These are phyloP conservation scores for Melanogrammus aeglefinus DNA, from an alignment of 2,797 vertebrate species.

Conservation along the genomic window DNA sequence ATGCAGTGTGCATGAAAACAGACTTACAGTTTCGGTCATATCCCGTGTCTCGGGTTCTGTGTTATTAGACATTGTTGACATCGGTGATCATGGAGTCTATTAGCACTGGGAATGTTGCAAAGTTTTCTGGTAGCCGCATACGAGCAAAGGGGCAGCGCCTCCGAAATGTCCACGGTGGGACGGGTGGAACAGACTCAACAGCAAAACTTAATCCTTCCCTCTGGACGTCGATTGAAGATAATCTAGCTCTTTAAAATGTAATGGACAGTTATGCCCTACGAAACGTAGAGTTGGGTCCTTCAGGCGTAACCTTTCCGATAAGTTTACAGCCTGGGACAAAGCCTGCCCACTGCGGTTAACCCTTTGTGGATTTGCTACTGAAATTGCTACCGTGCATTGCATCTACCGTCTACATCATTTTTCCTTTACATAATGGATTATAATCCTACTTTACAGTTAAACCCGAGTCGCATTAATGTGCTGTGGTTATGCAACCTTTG, in stretches of 20 bases:
- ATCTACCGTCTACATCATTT: not conserved
- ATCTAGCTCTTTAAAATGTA: not conserved
- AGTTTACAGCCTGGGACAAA: not conserved
- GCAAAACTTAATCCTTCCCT: too few species aligned
- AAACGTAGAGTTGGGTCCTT: not conserved
- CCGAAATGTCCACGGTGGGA: too few species aligned
- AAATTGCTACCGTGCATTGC: not conserved
- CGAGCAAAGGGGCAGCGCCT: not conserved
- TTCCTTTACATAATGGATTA: not conserved
- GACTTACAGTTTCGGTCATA: slow-evolving; percentile 62
- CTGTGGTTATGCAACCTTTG: not conserved
- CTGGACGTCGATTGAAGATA: not conserved
- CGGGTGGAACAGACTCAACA: not conserved
- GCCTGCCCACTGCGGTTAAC: not conserved
- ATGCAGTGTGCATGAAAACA: too few species aligned
- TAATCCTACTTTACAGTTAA: not conserved
- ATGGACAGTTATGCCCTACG: too few species aligned
- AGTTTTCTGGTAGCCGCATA: not conserved
- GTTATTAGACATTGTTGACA: slow-evolving; percentile 58
- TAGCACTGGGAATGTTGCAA: not conserved
- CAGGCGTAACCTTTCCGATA: not conserved
- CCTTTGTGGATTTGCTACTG: not conserved
- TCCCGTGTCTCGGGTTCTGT: slow-evolving; percentile 50
- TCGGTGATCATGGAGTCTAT: not conserved
- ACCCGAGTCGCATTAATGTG: not conserved